phyloP scores from a whole-genome alignment of 2,797 vertebrate species.

The Menidia menidia region DNA sequence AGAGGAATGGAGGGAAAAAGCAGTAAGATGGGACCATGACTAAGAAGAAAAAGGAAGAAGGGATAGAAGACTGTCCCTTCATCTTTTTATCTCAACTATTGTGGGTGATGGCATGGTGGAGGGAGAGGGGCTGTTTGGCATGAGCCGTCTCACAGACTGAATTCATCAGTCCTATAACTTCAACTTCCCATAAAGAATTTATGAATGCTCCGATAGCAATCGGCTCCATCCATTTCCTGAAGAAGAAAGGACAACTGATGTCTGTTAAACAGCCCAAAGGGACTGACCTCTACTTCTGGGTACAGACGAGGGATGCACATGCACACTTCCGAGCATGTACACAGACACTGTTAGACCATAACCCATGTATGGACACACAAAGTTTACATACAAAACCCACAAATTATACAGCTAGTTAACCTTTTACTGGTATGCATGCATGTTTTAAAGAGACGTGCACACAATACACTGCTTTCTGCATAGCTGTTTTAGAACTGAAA shows the following conservation, averaged over 20 bases:
- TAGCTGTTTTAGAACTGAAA: too few species aligned
- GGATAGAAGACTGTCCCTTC: constrained; percentile 45
- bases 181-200: constrained; percentile 88
- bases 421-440: not conserved
- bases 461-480: not conserved
- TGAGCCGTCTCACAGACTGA: constrained; percentile 76
- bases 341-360: constrained; percentile 18
- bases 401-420: constrained; percentile 6
- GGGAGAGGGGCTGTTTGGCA: constrained; percentile 54
- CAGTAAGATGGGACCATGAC: constrained; percentile 15
- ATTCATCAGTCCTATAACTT: constrained; percentile 85
- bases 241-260: constrained; percentile 88
- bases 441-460: not conserved
- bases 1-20: constrained; percentile 10
- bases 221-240: constrained; percentile 89
- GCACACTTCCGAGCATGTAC: constrained; percentile 14
- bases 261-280: constrained; percentile 90
- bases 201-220: constrained; percentile 91
- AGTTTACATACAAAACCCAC: constrained; percentile 18
- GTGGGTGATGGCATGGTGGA: constrained; percentile 45
- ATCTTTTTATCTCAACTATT: constrained; percentile 64
- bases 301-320: constrained; percentile 44
- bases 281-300: constrained; percentile 85
- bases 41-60: constrained; percentile 20
- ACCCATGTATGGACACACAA: not conserved